phyloP scores from a whole-genome alignment of 2,797 vertebrate species.

The Tragelaphus oryx region DNA sequence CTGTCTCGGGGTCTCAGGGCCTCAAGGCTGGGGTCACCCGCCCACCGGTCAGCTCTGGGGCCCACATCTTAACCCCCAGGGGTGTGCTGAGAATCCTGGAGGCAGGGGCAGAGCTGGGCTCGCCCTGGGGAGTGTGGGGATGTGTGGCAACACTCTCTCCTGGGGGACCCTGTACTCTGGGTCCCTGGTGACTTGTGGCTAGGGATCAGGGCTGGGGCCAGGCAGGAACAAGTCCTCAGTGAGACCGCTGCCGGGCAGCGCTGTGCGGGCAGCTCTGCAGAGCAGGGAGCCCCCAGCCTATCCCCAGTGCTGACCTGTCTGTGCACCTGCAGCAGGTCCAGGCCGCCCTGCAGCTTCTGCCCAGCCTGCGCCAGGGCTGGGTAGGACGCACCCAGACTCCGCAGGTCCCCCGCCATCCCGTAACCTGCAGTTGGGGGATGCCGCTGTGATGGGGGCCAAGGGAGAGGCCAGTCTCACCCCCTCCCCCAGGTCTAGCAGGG shows the following conservation, averaged over 20 bases:
- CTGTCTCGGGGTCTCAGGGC: rapidly evolving
- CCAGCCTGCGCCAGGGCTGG: slow-evolving; percentile 78
- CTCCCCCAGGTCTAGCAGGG: too few species aligned
- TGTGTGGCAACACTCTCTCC: rapidly evolving
- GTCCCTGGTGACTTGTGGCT: neutral
- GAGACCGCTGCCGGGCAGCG: rapidly evolving
- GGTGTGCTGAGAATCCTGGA: neutral
- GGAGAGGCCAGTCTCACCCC: neutral
- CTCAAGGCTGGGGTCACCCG: rapidly evolving
- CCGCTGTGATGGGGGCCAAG: rapidly evolving
- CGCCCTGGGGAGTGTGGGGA: neutral
- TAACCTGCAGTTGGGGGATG: slow-evolving; percentile 82
- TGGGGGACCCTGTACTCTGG: too few species aligned
- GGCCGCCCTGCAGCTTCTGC: slow-evolving; percentile 77
- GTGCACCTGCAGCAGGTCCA: slow-evolving; percentile 87
- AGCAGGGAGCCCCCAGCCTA: rapidly evolving
- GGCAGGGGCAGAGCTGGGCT: neutral
- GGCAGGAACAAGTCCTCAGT: neutral
- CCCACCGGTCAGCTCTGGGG: neutral
- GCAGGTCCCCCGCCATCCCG: slow-evolving; percentile 88
- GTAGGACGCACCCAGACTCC: slow-evolving; percentile 82
- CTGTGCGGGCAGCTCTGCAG: rapidly evolving
- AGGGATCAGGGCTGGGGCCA: neutral
- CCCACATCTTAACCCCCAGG: neutral
- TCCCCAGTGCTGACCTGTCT: slow-evolving; percentile 80